phyloP scores from a whole-genome alignment of 2,888 invertebrate species.

The Orthonychiurus folsomi region DNA sequence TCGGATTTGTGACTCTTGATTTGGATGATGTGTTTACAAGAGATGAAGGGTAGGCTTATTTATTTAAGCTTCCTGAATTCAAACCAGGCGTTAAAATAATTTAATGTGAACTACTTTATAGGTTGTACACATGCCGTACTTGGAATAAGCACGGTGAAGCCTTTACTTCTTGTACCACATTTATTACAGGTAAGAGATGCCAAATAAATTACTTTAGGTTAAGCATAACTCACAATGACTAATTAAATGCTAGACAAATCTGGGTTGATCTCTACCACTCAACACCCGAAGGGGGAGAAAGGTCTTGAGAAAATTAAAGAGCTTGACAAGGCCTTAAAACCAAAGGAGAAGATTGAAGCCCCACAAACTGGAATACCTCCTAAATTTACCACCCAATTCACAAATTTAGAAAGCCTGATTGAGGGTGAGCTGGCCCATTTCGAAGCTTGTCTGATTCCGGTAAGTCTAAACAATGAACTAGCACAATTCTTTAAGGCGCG shows the following conservation, averaged over 20 bases:
- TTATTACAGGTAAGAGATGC: constrained; percentile 60
- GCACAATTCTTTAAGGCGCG: no score
- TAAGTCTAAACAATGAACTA: constrained; percentile 44
- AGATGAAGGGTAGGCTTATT: constrained; percentile 48
- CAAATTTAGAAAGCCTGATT: constrained; percentile 16
- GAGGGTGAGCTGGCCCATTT: constrained; percentile 80
- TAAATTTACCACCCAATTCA: constrained; percentile 65
- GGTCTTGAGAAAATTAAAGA: constrained; percentile 84
- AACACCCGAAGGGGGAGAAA: constrained; percentile 91
- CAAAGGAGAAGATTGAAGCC: constrained; percentile 58
- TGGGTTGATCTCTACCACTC: constrained; percentile 74
- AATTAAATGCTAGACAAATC: constrained; percentile 48
- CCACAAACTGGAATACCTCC: constrained; percentile 74
- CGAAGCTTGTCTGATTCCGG: constrained; percentile 89
- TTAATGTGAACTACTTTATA: no score
- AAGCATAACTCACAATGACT: background rate
- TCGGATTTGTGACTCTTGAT: constrained; percentile 92
- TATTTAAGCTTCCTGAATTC: background rate
- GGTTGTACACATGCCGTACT: constrained; percentile 86
- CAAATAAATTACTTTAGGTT: background rate
- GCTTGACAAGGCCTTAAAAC: constrained; percentile 62
- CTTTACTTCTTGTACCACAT: constrained; percentile 80
- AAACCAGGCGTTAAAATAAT: no score
- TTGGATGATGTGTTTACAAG: constrained; percentile 83
- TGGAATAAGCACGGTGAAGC: constrained; percentile 81